These are phyloP conservation scores for Varroa destructor DNA, from an alignment of 1,140 invertebrate genomes.

Conservation along the genomic window DNA sequence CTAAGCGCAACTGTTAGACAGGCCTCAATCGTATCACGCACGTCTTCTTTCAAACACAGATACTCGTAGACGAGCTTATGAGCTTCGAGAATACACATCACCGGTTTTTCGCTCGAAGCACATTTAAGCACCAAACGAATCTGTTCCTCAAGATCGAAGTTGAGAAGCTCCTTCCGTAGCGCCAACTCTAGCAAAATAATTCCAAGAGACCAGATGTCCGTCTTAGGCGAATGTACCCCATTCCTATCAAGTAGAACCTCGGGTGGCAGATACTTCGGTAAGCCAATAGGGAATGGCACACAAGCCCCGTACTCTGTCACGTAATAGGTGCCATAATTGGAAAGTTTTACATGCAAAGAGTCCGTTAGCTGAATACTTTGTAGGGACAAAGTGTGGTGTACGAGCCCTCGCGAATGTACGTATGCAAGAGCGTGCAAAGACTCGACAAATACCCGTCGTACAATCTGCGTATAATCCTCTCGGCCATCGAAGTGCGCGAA, in stretches of 20 bases:
- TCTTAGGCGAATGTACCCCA: slow-evolving; percentile 45
- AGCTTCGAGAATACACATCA: slow-evolving; percentile 29
- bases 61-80: slow-evolving; percentile 27
- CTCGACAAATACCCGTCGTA: slow-evolving; percentile 43
- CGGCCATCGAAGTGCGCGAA: slow-evolving; percentile 26
- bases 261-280: slow-evolving; percentile 66
- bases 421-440: slow-evolving; percentile 57
- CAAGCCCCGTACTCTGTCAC: slow-evolving; percentile 70
- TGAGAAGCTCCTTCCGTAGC: slow-evolving; percentile 47
- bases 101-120: slow-evolving; percentile 30
- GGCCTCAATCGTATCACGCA: slow-evolving; percentile 17
- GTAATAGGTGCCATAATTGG: slow-evolving; percentile 80
- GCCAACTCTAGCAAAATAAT: slow-evolving; percentile 67
- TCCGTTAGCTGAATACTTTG: slow-evolving; percentile 53
- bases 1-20: slow-evolving; percentile 13
- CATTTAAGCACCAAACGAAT: slow-evolving; percentile 30
- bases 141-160: slow-evolving; percentile 31
- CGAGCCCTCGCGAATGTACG: slow-evolving; percentile 58
- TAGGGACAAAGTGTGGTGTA: slow-evolving; percentile 62
- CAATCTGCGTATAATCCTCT: neutral
- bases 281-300: slow-evolving; percentile 78
- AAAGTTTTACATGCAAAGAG: slow-evolving; percentile 56
- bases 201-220: slow-evolving; percentile 80
- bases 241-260: slow-evolving; percentile 53
- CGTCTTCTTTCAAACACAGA: slow-evolving; percentile 21